phyloP scores from a whole-genome alignment of 2,113 vertebrate species.

The Hydropotes inermis region DNA sequence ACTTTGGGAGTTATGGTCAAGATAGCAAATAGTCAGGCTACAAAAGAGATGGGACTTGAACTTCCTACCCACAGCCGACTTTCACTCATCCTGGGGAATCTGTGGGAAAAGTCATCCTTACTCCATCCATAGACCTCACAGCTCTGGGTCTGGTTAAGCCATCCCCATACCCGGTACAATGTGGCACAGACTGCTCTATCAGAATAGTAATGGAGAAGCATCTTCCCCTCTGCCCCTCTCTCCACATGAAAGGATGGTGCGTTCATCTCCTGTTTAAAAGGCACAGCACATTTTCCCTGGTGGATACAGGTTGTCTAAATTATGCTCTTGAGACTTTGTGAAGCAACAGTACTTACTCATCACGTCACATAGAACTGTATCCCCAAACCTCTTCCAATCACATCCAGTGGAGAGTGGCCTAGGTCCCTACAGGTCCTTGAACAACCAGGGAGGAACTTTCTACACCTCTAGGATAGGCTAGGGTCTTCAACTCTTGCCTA shows the following conservation, averaged over 20 bases:
- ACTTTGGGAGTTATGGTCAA: not conserved
- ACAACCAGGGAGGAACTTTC: not conserved
- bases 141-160: not conserved
- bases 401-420: not conserved
- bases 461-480: not conserved
- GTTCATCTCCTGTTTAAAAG: slow-evolving; percentile 83
- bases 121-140: not conserved
- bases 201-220: slow-evolving; percentile 86
- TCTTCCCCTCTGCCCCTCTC: slow-evolving; percentile 72
- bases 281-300: not conserved
- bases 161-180: slow-evolving; percentile 80
- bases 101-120: not conserved
- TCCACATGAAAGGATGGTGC: slow-evolving; percentile 84
- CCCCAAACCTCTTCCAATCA: not conserved
- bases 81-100: not conserved
- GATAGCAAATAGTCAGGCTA: not conserved
- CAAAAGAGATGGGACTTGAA: not conserved
- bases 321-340: not conserved
- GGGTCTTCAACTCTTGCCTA: not conserved
- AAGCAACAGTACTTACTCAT: not conserved
- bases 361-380: not conserved
- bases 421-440: not conserved
- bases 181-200: slow-evolving; percentile 81
- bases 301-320: not conserved
- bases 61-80: too few species aligned